Percentiles rank a stretch among this genome's conserved stretches.
phyloP scores from a whole-genome alignment of 1,140 invertebrate species.

The Panulirus ornatus region DNA sequence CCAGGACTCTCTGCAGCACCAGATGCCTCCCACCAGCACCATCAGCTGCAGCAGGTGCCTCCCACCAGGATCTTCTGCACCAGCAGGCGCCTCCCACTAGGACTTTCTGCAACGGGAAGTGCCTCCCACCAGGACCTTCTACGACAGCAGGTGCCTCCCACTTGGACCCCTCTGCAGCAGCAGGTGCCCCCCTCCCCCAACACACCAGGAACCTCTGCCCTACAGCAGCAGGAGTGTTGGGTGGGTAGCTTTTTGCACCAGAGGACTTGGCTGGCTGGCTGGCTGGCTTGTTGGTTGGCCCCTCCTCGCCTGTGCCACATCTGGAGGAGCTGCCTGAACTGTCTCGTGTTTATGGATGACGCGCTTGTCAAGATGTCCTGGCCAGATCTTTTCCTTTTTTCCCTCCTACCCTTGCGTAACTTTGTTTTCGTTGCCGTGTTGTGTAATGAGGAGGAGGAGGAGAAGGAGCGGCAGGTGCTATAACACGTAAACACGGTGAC shows the following conservation, averaged over 20 bases:
- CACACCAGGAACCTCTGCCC: background rate
- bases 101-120: no score
- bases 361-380: background rate
- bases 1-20: constrained; percentile 2
- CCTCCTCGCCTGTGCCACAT: constrained; percentile 29
- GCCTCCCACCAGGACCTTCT: no score
- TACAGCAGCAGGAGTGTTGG: background rate
- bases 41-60: no score
- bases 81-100: no score
- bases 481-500: no score
- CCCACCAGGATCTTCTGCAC: background rate
- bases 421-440: background rate
- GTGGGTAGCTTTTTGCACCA: constrained; percentile 37
- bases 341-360: background rate
- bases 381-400: background rate
- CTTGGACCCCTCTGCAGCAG: no score
- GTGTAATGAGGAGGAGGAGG: no score
- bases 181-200: constrained; percentile 18
- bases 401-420: background rate
- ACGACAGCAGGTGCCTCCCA: no score
- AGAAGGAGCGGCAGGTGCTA: no score
- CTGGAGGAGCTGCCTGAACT: background rate
- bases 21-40: background rate
- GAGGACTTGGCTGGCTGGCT: constrained; percentile 21
- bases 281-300: no score